Evolutionary conservation across 2,888 invertebrate genomes (phyloP).

Genomic region (Osedax fenrisi): DNA sequence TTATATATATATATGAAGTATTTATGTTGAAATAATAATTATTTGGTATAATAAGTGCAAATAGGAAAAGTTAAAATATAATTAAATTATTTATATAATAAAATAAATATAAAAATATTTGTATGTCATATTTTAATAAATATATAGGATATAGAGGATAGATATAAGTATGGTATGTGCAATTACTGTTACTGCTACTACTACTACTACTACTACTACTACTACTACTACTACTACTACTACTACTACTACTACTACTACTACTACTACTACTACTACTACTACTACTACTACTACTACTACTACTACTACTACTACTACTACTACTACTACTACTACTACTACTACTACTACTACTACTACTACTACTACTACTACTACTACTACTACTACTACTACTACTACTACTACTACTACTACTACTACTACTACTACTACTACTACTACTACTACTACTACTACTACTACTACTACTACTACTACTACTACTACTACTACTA

Average conservation of each 20-base stretch:
- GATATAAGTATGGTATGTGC: too few species aligned
- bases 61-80: too few species aligned
- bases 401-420: background rate
- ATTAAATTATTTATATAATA: too few species aligned
- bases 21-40: too few species aligned
- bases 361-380: background rate
- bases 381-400: background rate
- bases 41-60: too few species aligned
- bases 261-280: conserved; percentile 22
- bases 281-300: conserved; percentile 26
- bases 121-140: too few species aligned
- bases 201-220: conserved; percentile 1
- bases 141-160: too few species aligned
- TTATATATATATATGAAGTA: too few species aligned
- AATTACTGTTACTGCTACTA: background rate
- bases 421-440: background rate
- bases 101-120: too few species aligned
- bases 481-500: too few species aligned
- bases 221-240: conserved; percentile 10
- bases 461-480: too few species aligned
- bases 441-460: background rate
- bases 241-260: conserved; percentile 6
- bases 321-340: conserved; percentile 33
- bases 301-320: conserved; percentile 34
- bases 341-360: conserved; percentile 32